Evolutionary conservation across 2,888 invertebrate species (phyloP).

Genomic region (Lithophane ornitopus): DNA sequence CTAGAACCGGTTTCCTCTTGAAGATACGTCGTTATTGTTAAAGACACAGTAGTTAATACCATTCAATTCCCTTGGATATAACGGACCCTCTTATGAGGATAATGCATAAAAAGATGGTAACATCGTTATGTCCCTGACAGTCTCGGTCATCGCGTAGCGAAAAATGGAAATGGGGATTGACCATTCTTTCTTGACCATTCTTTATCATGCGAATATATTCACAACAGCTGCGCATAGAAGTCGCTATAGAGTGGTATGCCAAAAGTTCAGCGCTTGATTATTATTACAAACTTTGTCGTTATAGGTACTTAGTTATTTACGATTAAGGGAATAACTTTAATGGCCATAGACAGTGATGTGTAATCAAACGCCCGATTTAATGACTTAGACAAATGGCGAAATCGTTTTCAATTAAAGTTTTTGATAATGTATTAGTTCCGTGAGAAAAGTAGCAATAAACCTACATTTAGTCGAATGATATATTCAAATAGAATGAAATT

Average conservation of each 20-base stretch:
- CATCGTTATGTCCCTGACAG: conserved; percentile 83
- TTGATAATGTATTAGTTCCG: conserved; percentile 90
- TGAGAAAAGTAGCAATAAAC: conserved; percentile 90
- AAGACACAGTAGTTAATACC: conserved; percentile 87
- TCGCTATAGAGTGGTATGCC: conserved; percentile 71
- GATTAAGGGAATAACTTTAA: conserved; percentile 75
- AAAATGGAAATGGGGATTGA: conserved; percentile 85
- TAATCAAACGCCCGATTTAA: conserved; percentile 80
- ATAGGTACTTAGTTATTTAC: conserved; percentile 69
- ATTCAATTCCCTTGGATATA: conserved; percentile 87
- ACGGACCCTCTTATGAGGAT: conserved; percentile 86
- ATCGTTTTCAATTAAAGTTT: conserved; percentile 88
- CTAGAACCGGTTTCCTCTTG: conserved; percentile 89
- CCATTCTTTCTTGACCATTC: conserved; percentile 86
- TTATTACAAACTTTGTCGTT: conserved; percentile 63
- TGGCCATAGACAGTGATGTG: conserved; percentile 73
- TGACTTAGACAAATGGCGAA: conserved; percentile 86
- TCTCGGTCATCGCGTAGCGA: conserved; percentile 83
- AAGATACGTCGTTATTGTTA: conserved; percentile 87
- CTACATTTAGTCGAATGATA: conserved; percentile 89
- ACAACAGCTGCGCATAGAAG: conserved; percentile 77
- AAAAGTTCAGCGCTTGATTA: conserved; percentile 73
- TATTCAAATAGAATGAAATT: conserved; percentile 89
- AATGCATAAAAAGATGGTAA: conserved; percentile 88
- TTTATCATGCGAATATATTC: conserved; percentile 81